These are phyloP conservation scores for Seriola dumerili DNA, from an alignment of 2,113 vertebrate genomes.

Conservation along the genomic window DNA sequence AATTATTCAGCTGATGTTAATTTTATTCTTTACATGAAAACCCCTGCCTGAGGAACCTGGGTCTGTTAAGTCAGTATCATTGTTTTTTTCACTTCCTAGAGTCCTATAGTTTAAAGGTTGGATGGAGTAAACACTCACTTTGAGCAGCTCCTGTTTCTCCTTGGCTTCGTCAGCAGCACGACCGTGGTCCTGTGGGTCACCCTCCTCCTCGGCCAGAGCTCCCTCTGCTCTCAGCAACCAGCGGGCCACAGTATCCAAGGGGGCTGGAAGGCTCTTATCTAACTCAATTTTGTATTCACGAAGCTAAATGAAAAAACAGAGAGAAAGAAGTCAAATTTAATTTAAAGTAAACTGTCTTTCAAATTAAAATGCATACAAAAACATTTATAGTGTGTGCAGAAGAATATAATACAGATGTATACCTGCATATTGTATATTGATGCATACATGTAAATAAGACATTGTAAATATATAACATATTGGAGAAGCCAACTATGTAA, in stretches of 20 bases:
- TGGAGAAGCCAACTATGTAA: too few relatives aligned
- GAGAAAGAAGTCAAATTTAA: neutral
- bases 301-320: conserved; percentile 79
- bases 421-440: too few relatives aligned
- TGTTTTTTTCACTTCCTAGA: neutral
- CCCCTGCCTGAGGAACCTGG: neutral
- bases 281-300: conserved; percentile 85
- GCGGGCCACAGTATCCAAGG: conserved; percentile 84
- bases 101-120: neutral
- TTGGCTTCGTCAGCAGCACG: conserved; percentile 81
- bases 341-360: neutral
- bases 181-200: conserved; percentile 81
- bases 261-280: conserved; percentile 86
- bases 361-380: neutral
- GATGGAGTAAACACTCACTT: conserved; percentile 80
- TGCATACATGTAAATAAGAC: too few relatives aligned
- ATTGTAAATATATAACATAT: too few relatives aligned
- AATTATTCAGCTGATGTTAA: neutral
- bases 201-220: conserved; percentile 82
- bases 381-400: neutral
- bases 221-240: conserved; percentile 90
- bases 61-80: neutral
- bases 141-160: conserved; percentile 86
- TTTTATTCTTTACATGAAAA: neutral
- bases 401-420: too few relatives aligned